phyloP scores from a whole-genome alignment of 2,888 invertebrate genomes.

The Dolichomitus sp. region DNA sequence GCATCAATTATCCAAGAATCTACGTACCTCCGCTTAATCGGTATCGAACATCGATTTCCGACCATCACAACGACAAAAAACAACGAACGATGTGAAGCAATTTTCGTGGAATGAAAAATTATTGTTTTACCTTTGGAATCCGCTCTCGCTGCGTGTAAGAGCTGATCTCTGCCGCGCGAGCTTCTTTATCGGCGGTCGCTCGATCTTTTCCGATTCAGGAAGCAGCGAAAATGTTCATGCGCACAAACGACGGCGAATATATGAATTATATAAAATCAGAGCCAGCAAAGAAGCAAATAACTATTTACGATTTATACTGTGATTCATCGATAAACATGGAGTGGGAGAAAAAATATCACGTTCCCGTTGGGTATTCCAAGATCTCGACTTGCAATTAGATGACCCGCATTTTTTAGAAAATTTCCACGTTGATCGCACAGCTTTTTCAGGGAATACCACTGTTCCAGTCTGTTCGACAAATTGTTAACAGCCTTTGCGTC shows the following conservation, averaged over 20 bases:
- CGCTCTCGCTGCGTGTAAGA: background rate
- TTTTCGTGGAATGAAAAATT: background rate
- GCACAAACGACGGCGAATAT: background rate
- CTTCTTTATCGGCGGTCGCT: constrained; percentile 32
- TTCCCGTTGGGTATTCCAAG: background rate
- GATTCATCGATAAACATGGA: constrained; percentile 6
- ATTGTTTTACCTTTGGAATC: constrained; percentile 2
- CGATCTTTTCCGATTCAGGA: background rate
- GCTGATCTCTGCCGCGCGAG: background rate
- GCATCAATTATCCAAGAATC: background rate
- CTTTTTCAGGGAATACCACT: background rate
- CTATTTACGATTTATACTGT: background rate
- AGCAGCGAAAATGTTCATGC: background rate
- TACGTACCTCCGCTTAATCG: background rate
- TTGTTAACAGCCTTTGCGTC: background rate
- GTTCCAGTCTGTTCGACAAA: constrained; percentile 9
- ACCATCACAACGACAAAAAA: background rate
- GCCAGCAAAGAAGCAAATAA: background rate
- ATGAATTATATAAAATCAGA: background rate
- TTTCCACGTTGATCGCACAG: background rate
- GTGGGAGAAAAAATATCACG: background rate
- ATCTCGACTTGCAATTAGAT: constrained; percentile 25
- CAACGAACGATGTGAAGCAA: background rate
- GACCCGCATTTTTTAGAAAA: background rate
- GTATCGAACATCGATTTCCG: background rate